Percentiles rank a stretch among this genome's conserved stretches.
phyloP scores from a whole-genome alignment of 2,113 vertebrate species.

The Hystrix brachyura region DNA sequence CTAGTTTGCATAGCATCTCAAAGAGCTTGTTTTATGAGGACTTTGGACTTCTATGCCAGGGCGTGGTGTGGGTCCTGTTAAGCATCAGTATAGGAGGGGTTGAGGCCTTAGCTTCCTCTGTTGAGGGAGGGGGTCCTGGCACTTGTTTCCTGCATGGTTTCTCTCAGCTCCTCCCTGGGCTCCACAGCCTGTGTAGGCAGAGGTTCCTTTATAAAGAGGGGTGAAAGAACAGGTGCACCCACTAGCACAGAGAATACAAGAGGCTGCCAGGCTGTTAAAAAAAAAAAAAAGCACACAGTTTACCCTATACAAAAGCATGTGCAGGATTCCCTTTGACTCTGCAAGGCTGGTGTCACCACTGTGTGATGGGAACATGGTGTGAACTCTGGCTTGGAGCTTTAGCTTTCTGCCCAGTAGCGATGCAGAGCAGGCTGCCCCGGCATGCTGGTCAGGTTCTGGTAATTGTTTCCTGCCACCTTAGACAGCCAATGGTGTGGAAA shows the following conservation, averaged over 20 bases:
- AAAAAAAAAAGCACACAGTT: conserved; percentile 19
- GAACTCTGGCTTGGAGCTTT: background rate
- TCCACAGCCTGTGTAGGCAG: background rate
- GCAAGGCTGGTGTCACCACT: background rate
- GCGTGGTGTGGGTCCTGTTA: conserved; percentile 44
- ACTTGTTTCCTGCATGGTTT: background rate
- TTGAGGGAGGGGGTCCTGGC: conserved; percentile 20
- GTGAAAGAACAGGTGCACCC: background rate
- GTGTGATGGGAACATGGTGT: background rate
- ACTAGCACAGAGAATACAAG: background rate
- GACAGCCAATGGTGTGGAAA: background rate
- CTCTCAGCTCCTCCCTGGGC: background rate
- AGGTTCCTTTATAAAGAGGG: background rate
- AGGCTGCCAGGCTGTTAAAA: conserved; percentile 17
- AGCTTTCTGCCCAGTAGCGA: background rate
- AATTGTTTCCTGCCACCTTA: background rate
- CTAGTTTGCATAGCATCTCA: conserved; percentile 16
- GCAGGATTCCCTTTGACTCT: background rate
- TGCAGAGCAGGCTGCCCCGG: background rate
- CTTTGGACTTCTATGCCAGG: conserved; percentile 4
- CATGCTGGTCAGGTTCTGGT: background rate
- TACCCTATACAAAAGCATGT: background rate
- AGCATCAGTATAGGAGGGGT: background rate
- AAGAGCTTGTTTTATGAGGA: conserved; percentile 60
- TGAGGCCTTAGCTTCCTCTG: conserved; percentile 26